Evolutionary conservation across 1,140 invertebrate genomes (phyloP), one percentile per base, ranked within the genome.

Genomic region (Caenorhabditis latens): DNA sequence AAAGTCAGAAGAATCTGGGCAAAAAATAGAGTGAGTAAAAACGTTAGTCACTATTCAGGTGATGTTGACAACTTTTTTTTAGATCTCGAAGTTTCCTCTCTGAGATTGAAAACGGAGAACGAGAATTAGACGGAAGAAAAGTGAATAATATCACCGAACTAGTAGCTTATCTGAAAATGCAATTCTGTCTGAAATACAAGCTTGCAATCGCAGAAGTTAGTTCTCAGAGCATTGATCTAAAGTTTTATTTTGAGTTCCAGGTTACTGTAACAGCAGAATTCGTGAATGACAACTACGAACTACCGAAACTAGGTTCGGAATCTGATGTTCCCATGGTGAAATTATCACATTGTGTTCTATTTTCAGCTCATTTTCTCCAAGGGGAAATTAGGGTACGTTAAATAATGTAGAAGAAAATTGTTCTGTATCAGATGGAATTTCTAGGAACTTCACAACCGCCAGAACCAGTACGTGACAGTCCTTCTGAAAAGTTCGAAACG

Each of bases 271-370:
- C 46, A 13, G 71, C 32, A 14, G 46, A 79, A 11, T 79, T 79
- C 16, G 71, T 79, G 46, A 50, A 79, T 50, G 71, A 79, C 14
- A 21, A 50, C n/a, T 79, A 79, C 9, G 71, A 79, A 32, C 11
- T 50, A 43, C 71, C 71, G 0, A 79, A 79, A 79, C 4, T 79
- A 53, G 46, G 46, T 24, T n/a, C 71, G 11, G 71, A 79, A 2
- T 50, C 71, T 7, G 71, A 79, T 4, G 21, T 46, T 53, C 71
- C 71, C 11, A 50, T 79, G 71, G n/a, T 79, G n/a, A 79, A 79
- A 79, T 24, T 79, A 24, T 46, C 43, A 3, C 71, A 79, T 13
- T 79, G 71, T n/a, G 5, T 32, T 8, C 11, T 79, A 16, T 11
- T 11, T 32, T 50, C 71, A 0, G 71, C 71, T 24, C 43, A 79